Evolutionary conservation across 2,888 invertebrate genomes (phyloP), one percentile per base, ranked within the genome.

Genomic region (Chelonus formosanus): DNA sequence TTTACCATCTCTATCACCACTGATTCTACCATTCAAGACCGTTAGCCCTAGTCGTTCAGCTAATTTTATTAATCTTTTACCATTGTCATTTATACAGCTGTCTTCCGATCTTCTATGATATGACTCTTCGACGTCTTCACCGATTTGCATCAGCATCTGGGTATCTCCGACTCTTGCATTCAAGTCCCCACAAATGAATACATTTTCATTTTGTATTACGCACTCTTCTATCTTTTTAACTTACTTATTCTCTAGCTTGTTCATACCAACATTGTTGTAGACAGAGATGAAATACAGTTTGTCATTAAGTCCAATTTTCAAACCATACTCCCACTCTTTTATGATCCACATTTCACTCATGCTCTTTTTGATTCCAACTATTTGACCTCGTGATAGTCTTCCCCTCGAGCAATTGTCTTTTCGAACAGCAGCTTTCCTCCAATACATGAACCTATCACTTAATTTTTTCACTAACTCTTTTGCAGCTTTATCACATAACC

Each of bases 31-130:
- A 32, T 67, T 67, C 6, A 57, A 6, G 1, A 67, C 7, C 5
- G 35, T 58, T 5, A 63, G n/a, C 1, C 67, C 59, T n/a, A 63
- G 34, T 0, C 55, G 54, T 7, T 67, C 63, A 48, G 63, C 58
- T 1, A 67, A 7, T 0, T 48, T 36, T n/a, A 59, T 40, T 4
- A 67, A 7, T 20, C 20, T 59, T 35, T 43, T 61, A 0, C 58
- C 59, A 10, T 67, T 57, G 0, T 35, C 5, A 7, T 67, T 48
- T 4, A 54, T 10, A 3, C 44, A 8, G 5, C 20, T 55, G 32
- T 63, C 63, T 7, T 63, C 48, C 4, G 54, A 63, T 3, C n/a
- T 63, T 10, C 48, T 52, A 10, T 3, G 35, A 40, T 3, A 5
- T 1, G 3, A 36, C 47, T 7, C 44, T 34, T 36, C 8, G 3